Conservation (phyloP, 2,888 invertebrate species). For the Malthinus seriepunctatus region DNA sequence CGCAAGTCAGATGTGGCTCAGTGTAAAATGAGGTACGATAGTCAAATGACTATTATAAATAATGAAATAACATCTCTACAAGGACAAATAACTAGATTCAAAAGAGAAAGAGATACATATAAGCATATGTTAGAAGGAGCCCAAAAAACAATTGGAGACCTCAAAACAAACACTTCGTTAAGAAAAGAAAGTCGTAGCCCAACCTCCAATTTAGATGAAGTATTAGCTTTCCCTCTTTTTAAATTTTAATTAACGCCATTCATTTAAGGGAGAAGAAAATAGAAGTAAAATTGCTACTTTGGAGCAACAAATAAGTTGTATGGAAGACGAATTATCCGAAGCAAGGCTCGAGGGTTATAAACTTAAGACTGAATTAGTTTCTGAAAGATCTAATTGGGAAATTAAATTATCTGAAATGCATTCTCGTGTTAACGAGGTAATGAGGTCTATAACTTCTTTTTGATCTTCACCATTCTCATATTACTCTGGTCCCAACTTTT, state of each 20-base stretch:
- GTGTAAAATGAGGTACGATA: constrained; percentile 82
- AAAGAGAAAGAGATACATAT: constrained; percentile 85
- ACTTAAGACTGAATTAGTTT: constrained; percentile 86
- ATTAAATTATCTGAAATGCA: constrained; percentile 87
- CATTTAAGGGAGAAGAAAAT: constrained; percentile 66
- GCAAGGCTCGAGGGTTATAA: constrained; percentile 80
- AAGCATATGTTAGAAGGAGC: constrained; percentile 89
- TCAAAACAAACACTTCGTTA: constrained; percentile 63
- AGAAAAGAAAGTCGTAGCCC: constrained; percentile 62
- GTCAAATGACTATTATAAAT: constrained; percentile 77
- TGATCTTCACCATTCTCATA: no score
- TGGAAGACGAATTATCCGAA: constrained; percentile 89
- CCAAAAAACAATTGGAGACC: constrained; percentile 79
- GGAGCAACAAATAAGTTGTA: constrained; percentile 81
- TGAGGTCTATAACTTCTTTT: not conserved
- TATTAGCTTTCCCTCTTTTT: constrained; percentile 43
- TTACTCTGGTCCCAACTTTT: not conserved
- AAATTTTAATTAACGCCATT: not conserved
- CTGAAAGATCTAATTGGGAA: constrained; percentile 84
- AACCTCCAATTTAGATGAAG: constrained; percentile 75
- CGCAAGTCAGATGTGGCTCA: constrained; percentile 80
- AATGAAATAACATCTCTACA: constrained; percentile 84
- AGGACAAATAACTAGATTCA: constrained; percentile 77
- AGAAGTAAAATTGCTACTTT: constrained; percentile 71
- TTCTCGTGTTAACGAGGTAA: constrained; percentile 81